Conservation (phyloP, 1,140 invertebrate genomes). For the Phthorimaea operculella region DNA sequence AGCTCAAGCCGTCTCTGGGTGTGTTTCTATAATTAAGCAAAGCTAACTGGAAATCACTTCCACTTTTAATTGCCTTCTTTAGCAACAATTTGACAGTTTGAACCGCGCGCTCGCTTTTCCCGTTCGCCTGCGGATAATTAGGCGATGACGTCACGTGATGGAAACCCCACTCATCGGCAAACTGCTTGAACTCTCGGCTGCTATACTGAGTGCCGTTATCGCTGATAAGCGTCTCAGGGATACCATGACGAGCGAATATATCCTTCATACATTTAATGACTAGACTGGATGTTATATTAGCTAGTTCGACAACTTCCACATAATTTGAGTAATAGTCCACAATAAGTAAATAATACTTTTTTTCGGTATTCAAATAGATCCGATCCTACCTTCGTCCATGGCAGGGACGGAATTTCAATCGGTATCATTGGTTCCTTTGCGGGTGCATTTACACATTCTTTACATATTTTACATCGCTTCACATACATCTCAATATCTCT, state of each 20-base stretch:
- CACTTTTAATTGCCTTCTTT: constrained; percentile 17
- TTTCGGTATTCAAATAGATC: constrained; percentile 14
- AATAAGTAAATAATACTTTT: constrained; percentile 18
- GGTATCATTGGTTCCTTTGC: constrained; percentile 33
- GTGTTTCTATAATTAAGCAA: constrained; percentile 8
- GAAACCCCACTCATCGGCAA: constrained; percentile 45
- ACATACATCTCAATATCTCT: constrained; percentile 25
- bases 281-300: constrained; percentile 7
- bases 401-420: constrained; percentile 15
- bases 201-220: constrained; percentile 35
- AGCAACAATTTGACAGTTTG: constrained; percentile 33
- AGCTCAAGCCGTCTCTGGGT: constrained; percentile 6
- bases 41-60: constrained; percentile 4
- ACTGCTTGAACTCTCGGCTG: constrained; percentile 31
- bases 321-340: constrained; percentile 22
- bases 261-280: constrained; percentile 7
- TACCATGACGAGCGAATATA: constrained; percentile 21
- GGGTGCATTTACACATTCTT: constrained; percentile 4
- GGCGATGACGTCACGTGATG: constrained; percentile 43
- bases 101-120: constrained; percentile 37
- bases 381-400: constrained; percentile 7
- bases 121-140: constrained; percentile 40
- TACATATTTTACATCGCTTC: constrained; percentile 13
- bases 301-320: constrained; percentile 12
- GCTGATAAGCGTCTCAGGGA: constrained; percentile 38